Percentiles rank a stretch among this genome's conserved stretches.
Evolutionary conservation across 2,113 vertebrate species (phyloP).

Genomic region (Neoarius graeffei): DNA sequence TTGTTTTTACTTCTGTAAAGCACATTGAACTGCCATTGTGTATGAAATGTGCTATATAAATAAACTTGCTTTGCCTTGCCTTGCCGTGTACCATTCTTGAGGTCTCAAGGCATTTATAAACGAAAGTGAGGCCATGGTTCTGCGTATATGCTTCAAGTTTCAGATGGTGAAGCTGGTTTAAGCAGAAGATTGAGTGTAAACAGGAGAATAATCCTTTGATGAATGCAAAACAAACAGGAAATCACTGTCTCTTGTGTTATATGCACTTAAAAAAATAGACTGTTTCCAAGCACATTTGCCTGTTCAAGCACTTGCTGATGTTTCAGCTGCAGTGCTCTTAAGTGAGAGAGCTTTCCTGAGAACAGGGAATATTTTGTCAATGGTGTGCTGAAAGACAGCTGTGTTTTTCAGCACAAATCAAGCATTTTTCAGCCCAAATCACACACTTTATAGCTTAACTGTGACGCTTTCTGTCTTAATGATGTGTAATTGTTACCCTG

Average conservation of each 20-base stretch:
- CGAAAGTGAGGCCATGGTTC: no score
- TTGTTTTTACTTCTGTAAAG: no score
- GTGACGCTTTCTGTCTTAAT: background rate
- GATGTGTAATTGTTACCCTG: background rate
- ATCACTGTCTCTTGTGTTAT: background rate
- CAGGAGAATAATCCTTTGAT: background rate
- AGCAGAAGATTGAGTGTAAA: background rate
- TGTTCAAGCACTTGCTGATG: slow-evolving; percentile 3
- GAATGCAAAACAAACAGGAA: background rate
- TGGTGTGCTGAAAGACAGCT: slow-evolving; percentile 1
- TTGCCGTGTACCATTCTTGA: no score
- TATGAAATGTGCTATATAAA: no score
- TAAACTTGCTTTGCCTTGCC: no score
- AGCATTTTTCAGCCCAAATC: background rate
- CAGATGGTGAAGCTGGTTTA: background rate
- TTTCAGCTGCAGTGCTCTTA: background rate
- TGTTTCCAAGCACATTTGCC: background rate
- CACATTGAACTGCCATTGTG: no score
- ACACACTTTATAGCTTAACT: slow-evolving; percentile 4
- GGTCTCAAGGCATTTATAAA: no score
- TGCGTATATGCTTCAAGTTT: background rate
- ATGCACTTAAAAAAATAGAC: background rate
- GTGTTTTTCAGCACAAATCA: background rate
- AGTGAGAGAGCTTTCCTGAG: background rate
- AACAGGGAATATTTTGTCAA: background rate